phyloP scores from a whole-genome alignment of 2,888 invertebrate genomes.

The Leptopilina myrica region DNA sequence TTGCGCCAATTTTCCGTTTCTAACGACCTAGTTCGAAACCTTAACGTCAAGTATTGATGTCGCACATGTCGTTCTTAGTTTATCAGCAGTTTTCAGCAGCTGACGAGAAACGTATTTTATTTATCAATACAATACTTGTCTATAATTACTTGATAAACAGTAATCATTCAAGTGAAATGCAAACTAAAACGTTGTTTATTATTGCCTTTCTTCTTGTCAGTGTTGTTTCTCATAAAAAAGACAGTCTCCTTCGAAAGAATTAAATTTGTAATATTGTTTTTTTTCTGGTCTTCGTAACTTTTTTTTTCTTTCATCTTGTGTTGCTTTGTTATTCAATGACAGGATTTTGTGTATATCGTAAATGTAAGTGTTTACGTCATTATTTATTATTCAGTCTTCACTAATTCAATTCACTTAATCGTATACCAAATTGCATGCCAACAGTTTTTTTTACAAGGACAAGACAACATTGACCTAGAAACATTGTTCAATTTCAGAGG shows the following conservation, averaged over 20 bases:
- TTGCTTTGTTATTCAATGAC: neutral
- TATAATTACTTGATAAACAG: slow-evolving; percentile 3
- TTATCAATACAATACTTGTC: neutral
- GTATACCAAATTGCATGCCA: slow-evolving; percentile 10
- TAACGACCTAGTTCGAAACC: neutral
- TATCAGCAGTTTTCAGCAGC: slow-evolving; percentile 26
- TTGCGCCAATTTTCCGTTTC: slow-evolving; percentile 2
- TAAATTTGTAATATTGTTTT: neutral
- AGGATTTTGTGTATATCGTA: slow-evolving; percentile 19
- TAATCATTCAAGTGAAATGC: slow-evolving; percentile 14
- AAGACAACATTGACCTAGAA: slow-evolving; percentile 37
- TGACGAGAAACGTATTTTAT: slow-evolving; percentile 25
- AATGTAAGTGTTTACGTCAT: slow-evolving; percentile 25
- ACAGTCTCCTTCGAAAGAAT: neutral
- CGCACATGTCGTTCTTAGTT: neutral
- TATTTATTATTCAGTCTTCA: slow-evolving; percentile 18
- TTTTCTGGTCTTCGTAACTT: neutral
- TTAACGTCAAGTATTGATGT: neutral
- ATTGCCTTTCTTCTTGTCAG: neutral
- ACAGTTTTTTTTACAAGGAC: slow-evolving; percentile 33
- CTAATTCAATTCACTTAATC: slow-evolving; percentile 17
- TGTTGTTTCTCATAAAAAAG: neutral
- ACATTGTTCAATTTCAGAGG: slow-evolving; percentile 33
- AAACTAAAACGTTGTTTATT: neutral
- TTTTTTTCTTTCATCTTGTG: neutral